These are phyloP conservation scores for Augochlora pura DNA, from an alignment of 1,140 invertebrate species.

Conservation along the genomic window DNA sequence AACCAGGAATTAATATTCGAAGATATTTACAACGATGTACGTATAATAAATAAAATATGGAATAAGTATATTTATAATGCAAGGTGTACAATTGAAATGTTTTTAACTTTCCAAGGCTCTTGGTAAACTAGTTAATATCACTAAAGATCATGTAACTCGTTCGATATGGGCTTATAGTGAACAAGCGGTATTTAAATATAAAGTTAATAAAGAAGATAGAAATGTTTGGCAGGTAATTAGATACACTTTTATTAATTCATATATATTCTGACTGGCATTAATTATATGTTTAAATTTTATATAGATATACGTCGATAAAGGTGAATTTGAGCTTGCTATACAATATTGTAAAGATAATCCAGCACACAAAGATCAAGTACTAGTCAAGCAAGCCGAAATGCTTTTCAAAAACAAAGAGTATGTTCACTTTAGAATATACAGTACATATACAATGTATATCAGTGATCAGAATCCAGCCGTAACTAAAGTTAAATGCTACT, in stretches of 20 bases:
- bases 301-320: conserved; percentile 91
- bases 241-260: conserved; percentile 14
- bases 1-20: conserved; percentile 94
- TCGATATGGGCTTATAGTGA: conserved; percentile 93
- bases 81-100: conserved; percentile 22
- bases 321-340: conserved; percentile 93
- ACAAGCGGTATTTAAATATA: conserved; percentile 91
- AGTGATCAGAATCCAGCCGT: not conserved
- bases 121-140: conserved; percentile 90
- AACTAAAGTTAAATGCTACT: conserved; percentile 43
- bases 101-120: conserved; percentile 81
- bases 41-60: conserved; percentile 48
- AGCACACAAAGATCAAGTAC: conserved; percentile 90
- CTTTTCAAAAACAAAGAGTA: conserved; percentile 90
- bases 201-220: conserved; percentile 91
- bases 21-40: conserved; percentile 88
- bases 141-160: conserved; percentile 89
- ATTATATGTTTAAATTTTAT: conserved; percentile 71
- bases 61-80: not conserved
- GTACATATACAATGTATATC: too few relatives aligned
- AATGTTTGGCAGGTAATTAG: conserved; percentile 88
- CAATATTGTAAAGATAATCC: conserved; percentile 89
- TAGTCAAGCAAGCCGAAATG: conserved; percentile 94
- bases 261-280: conserved; percentile 18
- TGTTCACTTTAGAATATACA: too few relatives aligned